phyloP scores from a whole-genome alignment of 2,113 vertebrate genomes.

The Aythya baeri region DNA sequence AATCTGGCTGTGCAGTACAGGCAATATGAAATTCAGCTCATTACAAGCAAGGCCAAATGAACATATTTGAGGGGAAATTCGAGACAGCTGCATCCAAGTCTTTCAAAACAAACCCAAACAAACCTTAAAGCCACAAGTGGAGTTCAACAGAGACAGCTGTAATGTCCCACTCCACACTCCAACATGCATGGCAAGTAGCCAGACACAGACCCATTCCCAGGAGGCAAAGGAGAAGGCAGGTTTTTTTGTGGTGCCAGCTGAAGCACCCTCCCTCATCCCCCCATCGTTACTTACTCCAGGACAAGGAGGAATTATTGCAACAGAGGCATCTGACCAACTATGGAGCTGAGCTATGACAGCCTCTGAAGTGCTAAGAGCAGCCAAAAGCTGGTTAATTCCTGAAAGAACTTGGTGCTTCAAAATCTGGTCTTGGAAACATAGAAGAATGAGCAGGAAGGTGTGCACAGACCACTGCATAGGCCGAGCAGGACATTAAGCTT shows the following conservation, averaged over 20 bases:
- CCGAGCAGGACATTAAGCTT: not conserved
- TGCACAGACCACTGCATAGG: accelerated
- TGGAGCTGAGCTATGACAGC: not conserved
- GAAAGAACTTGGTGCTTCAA: not conserved
- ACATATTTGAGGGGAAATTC: constrained; percentile 47
- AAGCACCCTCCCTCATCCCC: not conserved
- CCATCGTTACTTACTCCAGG: not conserved
- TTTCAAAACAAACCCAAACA: constrained; percentile 62
- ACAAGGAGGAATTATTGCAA: not conserved
- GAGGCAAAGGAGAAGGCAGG: not conserved
- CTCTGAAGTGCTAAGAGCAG: not conserved
- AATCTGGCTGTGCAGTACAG: constrained; percentile 56
- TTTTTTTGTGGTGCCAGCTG: not conserved
- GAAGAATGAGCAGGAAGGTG: not conserved
- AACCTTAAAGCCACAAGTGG: constrained; percentile 19
- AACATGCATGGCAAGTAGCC: not conserved
- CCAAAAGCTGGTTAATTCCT: not conserved
- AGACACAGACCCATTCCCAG: not conserved
- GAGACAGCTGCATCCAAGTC: constrained; percentile 43
- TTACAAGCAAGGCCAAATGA: constrained; percentile 64
- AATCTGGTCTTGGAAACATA: not conserved
- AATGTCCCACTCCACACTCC: not conserved
- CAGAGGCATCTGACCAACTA: not conserved
- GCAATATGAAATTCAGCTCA: constrained; percentile 65
- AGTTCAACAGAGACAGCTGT: not conserved